These are phyloP conservation scores for Acromyrmex echinatior DNA, from an alignment of 1,140 invertebrate species.

Conservation along the genomic window DNA sequence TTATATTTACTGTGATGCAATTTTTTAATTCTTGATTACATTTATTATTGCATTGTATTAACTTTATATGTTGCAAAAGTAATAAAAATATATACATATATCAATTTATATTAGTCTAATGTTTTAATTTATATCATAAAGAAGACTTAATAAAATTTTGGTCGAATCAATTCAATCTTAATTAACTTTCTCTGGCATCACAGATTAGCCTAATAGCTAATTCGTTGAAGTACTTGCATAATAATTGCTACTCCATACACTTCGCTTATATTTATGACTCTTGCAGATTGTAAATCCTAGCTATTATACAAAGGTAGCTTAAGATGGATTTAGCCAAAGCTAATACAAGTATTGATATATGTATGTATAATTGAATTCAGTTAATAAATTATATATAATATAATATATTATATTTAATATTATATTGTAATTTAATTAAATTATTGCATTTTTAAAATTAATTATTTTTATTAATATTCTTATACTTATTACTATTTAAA, in stretches of 20 bases:
- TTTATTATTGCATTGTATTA: background rate
- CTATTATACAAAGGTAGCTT: constrained; percentile 38
- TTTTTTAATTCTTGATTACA: background rate
- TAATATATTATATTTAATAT: background rate
- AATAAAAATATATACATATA: constrained; percentile 2
- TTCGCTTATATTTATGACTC: constrained; percentile 70
- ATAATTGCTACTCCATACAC: constrained; percentile 50
- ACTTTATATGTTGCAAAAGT: background rate
- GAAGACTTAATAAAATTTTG: constrained; percentile 11
- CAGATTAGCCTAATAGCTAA: constrained; percentile 13
- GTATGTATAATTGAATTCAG: background rate
- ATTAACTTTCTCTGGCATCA: background rate
- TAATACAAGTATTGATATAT: background rate
- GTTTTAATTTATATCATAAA: background rate
- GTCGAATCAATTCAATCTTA: background rate
- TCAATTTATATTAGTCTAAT: background rate
- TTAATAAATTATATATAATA: constrained; percentile 16
- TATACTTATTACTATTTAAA: background rate
- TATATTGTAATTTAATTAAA: background rate
- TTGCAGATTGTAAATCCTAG: constrained; percentile 64
- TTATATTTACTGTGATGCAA: background rate
- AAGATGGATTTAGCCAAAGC: constrained; percentile 9
- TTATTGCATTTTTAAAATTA: no score
- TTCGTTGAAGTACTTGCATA: constrained; percentile 50
- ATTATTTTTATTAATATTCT: background rate